Evolutionary conservation across 53 echinoderm and acorn worm species (phyloP), one percentile per base, ranked within the genome.

Genomic region (Paelopatides confundens): DNA sequence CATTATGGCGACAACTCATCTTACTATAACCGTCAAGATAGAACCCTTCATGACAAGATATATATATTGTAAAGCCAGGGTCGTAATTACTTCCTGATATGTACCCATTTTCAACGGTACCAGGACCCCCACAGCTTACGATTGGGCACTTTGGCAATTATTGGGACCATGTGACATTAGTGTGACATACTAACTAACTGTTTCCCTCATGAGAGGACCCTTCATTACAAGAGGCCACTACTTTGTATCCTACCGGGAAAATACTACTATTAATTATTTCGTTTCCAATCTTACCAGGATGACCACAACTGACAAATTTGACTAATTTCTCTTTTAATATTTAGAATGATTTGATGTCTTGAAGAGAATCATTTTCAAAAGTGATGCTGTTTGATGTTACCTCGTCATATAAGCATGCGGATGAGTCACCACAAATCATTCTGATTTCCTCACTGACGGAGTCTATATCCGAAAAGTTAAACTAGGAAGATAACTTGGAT

Each of bases 221-320:
- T 11, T 30, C 17, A 77, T 4, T 17, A 48, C 77, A 77, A 9
- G 21, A 47, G 40, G 40, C 77, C 26, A 15, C 21, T 15, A 77
- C 10, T 3, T 11, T 35, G 35, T 35, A 34, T 7, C 68, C 68
- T 18, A 67, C 68, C 11, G 13, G 34, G 31, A 14, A 67, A 35
- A 31, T 32, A 31, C 68, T 35, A 31, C 68, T 32, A 15, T 67
- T 35, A 67, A 67, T 35, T 18, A 9, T 30, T 12, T 12, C 43
- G 12, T 43, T 43, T 12, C 86, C 48, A 24, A 85, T 53, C 26
- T n/a, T 51, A 3, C 85, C 89, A 35, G 81, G 92, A 52, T 74
- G 89, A 18, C 89, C 92, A 81, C 92, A 92, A 15, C 78, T 92
- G 30, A 89, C 50, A 58, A 89, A 70, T 66, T n/a, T n/a, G n/a